A percentile compares a stretch with the other conserved stretches of the same genome.
phyloP scores from a whole-genome alignment of 2,888 invertebrate genomes.

The Ormyrus labotus region DNA sequence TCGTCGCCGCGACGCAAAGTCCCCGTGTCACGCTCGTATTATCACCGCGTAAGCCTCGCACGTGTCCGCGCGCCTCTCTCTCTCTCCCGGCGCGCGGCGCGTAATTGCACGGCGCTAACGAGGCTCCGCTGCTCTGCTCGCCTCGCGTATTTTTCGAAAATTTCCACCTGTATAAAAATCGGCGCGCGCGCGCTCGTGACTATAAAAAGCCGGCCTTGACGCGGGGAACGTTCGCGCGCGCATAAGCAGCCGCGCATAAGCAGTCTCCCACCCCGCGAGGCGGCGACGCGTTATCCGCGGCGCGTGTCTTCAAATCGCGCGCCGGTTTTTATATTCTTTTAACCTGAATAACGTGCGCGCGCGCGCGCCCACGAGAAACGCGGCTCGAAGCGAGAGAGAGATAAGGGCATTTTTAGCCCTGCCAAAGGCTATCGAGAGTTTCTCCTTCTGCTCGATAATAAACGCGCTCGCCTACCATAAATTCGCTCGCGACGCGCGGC shows the following conservation, averaged over 20 bases:
- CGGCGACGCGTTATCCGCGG: no score
- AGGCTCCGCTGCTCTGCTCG: no score
- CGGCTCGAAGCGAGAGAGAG: conserved; percentile 8
- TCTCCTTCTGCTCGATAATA: conserved; percentile 38
- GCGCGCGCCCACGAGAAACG: conserved; percentile 48
- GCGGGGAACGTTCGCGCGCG: not conserved
- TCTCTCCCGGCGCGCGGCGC: no score
- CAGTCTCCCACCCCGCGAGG: no score
- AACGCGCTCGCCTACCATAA: not conserved
- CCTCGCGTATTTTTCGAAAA: no score
- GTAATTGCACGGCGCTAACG: conserved; percentile 4
- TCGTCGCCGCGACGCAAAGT: no score
- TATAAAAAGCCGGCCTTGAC: not conserved
- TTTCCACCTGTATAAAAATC: not conserved
- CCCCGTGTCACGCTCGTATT: not conserved
- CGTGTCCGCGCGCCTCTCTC: no score
- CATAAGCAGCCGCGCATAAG: not conserved
- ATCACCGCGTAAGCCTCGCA: not conserved
- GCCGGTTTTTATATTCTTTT: no score
- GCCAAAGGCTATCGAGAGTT: not conserved
- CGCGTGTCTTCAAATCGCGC: no score
- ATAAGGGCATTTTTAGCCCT: conserved; percentile 39
- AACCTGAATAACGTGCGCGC: not conserved
- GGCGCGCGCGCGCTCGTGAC: not conserved
- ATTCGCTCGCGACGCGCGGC: not conserved